Evolutionary conservation across 2,113 vertebrate genomes (phyloP).

Genomic region (Hippocampus barbouri): DNA sequence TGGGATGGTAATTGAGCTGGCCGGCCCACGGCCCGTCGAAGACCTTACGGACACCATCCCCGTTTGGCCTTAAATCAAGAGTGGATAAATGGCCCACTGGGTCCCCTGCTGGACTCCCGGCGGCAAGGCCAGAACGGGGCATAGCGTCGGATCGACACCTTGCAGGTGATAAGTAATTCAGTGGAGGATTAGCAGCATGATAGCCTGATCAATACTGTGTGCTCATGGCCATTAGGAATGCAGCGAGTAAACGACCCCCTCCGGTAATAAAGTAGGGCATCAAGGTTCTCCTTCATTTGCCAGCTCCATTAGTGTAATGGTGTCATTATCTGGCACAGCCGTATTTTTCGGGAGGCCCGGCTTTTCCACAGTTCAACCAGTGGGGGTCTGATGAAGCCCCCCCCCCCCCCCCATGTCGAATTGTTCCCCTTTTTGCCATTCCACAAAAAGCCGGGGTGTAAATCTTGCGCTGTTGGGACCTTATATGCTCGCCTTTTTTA

Average conservation of each 20-base stretch:
- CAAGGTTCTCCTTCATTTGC: slow-evolving; percentile 96
- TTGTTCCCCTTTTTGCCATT: slow-evolving; percentile 55
- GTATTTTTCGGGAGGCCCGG: slow-evolving; percentile 74
- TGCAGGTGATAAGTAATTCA: slow-evolving; percentile 93
- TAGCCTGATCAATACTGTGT: slow-evolving; percentile 96
- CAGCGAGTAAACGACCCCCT: slow-evolving; percentile 92
- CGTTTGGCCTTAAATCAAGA: slow-evolving; percentile 81
- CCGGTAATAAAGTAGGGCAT: slow-evolving; percentile 93
- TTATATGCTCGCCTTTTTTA: slow-evolving; percentile 73
- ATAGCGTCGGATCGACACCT: slow-evolving; percentile 81
- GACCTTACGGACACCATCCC: slow-evolving; percentile 71
- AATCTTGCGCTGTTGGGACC: slow-evolving; percentile 67
- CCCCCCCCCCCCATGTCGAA: slow-evolving; percentile 62
- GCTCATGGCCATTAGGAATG: slow-evolving; percentile 88
- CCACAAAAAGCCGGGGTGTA: slow-evolving; percentile 63
- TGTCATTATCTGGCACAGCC: slow-evolving; percentile 92
- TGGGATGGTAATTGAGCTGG: slow-evolving; percentile 62
- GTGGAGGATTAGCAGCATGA: slow-evolving; percentile 96
- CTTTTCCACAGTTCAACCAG: slow-evolving; percentile 66
- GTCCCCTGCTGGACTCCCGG: slow-evolving; percentile 64
- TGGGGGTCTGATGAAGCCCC: slow-evolving; percentile 83
- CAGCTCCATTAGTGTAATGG: slow-evolving; percentile 96
- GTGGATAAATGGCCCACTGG: slow-evolving; percentile 72
- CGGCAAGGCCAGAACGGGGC: slow-evolving; percentile 66
- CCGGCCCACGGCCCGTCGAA: slow-evolving; percentile 58